Evolutionary conservation across 2,113 vertebrate species (phyloP), one percentile per base, ranked within the genome.

Genomic region (Gnathonemus echidnorhynchus): DNA sequence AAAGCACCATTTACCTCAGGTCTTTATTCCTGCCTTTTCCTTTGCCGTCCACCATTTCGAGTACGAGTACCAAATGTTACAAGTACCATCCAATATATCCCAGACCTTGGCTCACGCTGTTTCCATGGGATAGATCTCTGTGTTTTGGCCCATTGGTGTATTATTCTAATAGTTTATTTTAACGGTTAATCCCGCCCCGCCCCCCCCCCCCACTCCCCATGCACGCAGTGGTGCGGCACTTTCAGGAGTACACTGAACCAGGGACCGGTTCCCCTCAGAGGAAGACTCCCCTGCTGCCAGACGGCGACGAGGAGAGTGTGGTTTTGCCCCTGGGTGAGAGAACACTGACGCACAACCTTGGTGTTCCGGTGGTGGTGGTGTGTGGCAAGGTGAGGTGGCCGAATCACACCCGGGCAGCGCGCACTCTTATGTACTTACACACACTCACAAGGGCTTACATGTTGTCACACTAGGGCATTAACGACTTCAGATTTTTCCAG

Each of bases 191-290:
- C 27, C 58, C 8, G n/a, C 62, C 58, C 58, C 21, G n/a, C 21
- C n/a, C 27, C 11, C n/a, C 0, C 8, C 35, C 35, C 49, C 50
- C 21, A 5, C 8, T 10, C 17, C 89, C 50, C 19, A 21, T 83
- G 15, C 74, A 89, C 92, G 94, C 94, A 99, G 98, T 99, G 95
- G 95, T 99, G 93, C 98, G 97, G 96, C 97, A 99, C 94, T 99
- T 99, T 94, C 98, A 99, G 94, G 98, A 99, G 91, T 99, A 99
- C 90, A 92, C 96, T 92, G 98, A 99, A 91, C 98, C 98, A 24
- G 98, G 98, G 88, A 97, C 97, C 91, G 96, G 94, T 89, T 97
- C 97, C 92, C 97, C 98, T n/a, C 98, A 99, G 93, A 97, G 98
- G 94, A 97, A 98, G 95, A 97, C 94, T 88, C 96, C 96, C 7